Evolutionary conservation across 2,113 vertebrate genomes (phyloP), one percentile per base, ranked within the genome.

Genomic region (Phyllopteryx taeniolatus): DNA sequence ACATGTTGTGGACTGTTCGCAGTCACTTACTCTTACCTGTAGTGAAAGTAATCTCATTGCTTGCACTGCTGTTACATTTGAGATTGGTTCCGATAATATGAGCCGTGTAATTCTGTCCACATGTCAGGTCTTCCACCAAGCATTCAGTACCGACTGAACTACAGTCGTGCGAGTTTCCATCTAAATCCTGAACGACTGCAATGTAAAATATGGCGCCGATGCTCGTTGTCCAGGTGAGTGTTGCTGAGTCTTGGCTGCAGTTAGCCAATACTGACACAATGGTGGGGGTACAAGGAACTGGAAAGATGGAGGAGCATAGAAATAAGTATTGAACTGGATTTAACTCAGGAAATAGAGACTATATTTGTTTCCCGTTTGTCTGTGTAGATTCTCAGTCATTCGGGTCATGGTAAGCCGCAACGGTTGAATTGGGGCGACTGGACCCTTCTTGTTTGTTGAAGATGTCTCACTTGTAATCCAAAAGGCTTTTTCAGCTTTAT

Each of bases 231-330:
- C 94, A 94, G 53, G 73, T 78, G 1, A 93, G 5, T 11, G 27
- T 56, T 2, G 87, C 87, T 10, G 82, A 83, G 63, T 86, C 71
- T 12, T 79, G 77, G 43, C 81, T 84, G 80, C 94, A 94, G 42
- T 83, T 71, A 0, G 68, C 56, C 14, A 67, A 62, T 9, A 42
- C 84, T 0, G 80, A 72, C 35, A 91, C 57, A 39, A 81, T 83
- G 68, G 47, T 57, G 3, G 93, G 92, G 0, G 54, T 9, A 68
- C 94, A 94, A n/a, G 93, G 94, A 72, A 79, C 93, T 94, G 74
- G n/a, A 68, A 14, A 67, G 27, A 76, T 0, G 39, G 12, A 8
- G 15, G 12, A 61, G 17, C 35, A 70, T 20, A 35, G 14, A 15
- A 8, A 66, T 27, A 27, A 66, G 4, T 27, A 12, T n/a, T 27